Base-by-base conservation (phyloP, 1,140 invertebrate genomes). In the Acromyrmex charruanus region DNA sequence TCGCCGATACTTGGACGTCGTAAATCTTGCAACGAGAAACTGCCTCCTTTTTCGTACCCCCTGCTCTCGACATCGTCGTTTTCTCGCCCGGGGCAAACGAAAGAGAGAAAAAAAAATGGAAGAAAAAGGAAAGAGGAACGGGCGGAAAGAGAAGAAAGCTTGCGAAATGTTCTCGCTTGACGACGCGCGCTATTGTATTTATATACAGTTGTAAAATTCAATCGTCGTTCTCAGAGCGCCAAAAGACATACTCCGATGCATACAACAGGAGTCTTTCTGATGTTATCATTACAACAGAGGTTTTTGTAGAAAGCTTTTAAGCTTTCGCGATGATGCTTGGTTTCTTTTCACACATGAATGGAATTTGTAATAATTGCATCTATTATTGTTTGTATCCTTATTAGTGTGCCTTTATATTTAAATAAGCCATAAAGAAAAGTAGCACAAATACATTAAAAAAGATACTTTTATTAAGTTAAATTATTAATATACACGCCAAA, bases 1-100 rank as follows among this genome's bases (percentile, higher is more conserved):
- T 63, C 53, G 58, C 63, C 87, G 69, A 35, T 55, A 65, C 77
- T 84, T 61, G 87, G 77, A 87, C 65, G 68, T 91, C 90, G 88
- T 91, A 91, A 91, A 91, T 91, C 86, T 91, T 91, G 90, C 90
- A 91, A 84, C 89, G 86, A 88, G 84, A 85, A 77, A 88, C 80
- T 65, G 66, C 49, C 77, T 86, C 28, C 86, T 77, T 69, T 80
- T 69, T 85, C 80, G 51, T 81, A 16, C 25, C 53, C 69, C 14
- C 39, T 61, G 12, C 12, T 51, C 25, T 61, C 51, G 51, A 16
- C 74, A 9, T 80, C 35, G 74, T 6, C 84, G 77, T 86, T 82
- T 69, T 80, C 55, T 84, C 80, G 80, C 80, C 28, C 55, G 69
- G 39, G 55, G 39, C 58, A 35, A 61, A 84, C 69, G 55, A 84